Evolutionary conservation across 1,140 invertebrate genomes (phyloP).

Genomic region (Spodoptera litura): DNA sequence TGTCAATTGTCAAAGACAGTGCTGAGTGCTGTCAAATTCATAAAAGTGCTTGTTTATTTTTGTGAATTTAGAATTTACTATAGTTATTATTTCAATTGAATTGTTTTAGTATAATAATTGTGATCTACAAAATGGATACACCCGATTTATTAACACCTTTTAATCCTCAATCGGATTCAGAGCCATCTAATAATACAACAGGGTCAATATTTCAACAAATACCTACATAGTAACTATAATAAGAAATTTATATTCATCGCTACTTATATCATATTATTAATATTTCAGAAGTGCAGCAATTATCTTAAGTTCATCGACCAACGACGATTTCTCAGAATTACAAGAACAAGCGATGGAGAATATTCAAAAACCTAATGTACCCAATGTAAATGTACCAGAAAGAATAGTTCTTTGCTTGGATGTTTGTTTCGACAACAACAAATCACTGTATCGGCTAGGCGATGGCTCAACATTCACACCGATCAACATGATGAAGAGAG

Average conservation of each 20-base stretch:
- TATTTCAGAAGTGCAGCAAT: constrained; percentile 50
- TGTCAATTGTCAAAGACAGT: no score
- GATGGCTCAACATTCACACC: constrained; percentile 87
- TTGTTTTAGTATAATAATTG: no score
- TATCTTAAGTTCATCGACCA: not conserved
- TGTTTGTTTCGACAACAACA: constrained; percentile 87
- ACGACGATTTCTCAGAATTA: constrained; percentile 64
- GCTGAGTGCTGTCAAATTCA: not conserved
- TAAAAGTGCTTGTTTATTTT: no score
- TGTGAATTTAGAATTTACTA: no score
- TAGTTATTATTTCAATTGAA: no score
- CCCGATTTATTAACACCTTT: constrained; percentile 57
- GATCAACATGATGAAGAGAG: constrained; percentile 88
- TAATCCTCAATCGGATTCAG: constrained; percentile 27
- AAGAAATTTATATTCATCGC: no score
- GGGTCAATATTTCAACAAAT: constrained; percentile 33
- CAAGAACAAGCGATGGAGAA: constrained; percentile 74
- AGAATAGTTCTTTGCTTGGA: constrained; percentile 90
- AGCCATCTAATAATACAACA: constrained; percentile 47
- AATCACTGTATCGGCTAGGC: constrained; percentile 84
- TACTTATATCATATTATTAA: constrained; percentile 27
- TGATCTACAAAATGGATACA: constrained; percentile 58
- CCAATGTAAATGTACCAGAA: constrained; percentile 87
- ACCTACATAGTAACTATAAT: not conserved
- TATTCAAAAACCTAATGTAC: constrained; percentile 80